Conservation (phyloP, 2,797 vertebrate species). For the Phalanger gymnotis region DNA sequence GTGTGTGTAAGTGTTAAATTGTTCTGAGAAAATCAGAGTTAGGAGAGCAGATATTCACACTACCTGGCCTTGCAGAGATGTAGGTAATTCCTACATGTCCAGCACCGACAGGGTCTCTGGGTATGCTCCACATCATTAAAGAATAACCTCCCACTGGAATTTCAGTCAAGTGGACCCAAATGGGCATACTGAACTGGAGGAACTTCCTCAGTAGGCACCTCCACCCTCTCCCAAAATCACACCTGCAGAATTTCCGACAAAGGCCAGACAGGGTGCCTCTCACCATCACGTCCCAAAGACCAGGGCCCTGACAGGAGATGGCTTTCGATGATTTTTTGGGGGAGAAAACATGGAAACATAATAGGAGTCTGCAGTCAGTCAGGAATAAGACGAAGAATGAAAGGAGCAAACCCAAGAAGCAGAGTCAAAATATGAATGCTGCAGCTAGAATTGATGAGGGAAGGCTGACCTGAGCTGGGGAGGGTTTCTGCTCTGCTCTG, state of each 20-base stretch:
- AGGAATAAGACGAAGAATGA: not conserved
- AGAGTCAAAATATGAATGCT: not conserved
- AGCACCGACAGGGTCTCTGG: conserved; percentile 4
- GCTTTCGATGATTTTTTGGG: not conserved
- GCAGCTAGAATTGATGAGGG: not conserved
- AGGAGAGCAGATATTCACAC: conserved; percentile 38
- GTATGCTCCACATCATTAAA: conserved; percentile 27
- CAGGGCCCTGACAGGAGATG: not conserved
- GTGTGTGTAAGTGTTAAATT: not conserved
- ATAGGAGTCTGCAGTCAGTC: not conserved
- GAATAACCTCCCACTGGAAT: not conserved
- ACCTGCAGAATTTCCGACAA: fast-evolving
- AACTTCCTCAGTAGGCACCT: not conserved
- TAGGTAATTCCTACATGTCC: not conserved
- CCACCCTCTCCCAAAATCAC: not conserved
- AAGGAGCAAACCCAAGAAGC: not conserved
- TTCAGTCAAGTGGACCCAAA: not conserved
- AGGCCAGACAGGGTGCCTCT: not conserved
- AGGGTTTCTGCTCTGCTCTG: not conserved
- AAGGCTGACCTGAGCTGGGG: not conserved
- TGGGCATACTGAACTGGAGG: not conserved
- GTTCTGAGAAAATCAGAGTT: conserved; percentile 56
- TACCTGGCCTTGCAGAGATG: conserved; percentile 26
- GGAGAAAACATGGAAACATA: not conserved
- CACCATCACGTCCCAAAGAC: not conserved